Conservation (phyloP, 2,113 vertebrate species). For the Ginglymostoma cirratum region DNA sequence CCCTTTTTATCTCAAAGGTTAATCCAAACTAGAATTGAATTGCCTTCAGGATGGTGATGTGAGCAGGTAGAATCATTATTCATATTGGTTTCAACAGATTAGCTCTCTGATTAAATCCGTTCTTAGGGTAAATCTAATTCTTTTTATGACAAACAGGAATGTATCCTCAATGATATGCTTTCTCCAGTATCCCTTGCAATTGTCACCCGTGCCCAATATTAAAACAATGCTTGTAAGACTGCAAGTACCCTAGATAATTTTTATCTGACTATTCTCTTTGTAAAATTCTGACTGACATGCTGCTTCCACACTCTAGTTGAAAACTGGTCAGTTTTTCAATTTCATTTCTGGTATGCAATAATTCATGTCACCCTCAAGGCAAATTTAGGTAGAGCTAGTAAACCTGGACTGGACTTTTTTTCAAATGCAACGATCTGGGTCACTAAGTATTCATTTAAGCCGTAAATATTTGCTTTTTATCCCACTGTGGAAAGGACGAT, state of each 20-base stretch:
- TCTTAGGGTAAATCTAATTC: background rate
- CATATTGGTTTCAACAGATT: background rate
- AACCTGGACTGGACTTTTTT: background rate
- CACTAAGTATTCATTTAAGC: background rate
- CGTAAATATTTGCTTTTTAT: background rate
- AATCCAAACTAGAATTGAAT: slow-evolving; percentile 1
- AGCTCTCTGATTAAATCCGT: background rate
- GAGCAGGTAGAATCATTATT: background rate
- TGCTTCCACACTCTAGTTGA: background rate
- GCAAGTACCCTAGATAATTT: background rate
- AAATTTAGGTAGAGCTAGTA: background rate
- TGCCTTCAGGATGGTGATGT: background rate
- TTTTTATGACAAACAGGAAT: background rate
- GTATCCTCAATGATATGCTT: background rate
- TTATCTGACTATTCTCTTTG: background rate
- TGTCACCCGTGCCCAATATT: background rate
- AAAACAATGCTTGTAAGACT: background rate
- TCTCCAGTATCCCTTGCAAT: background rate
- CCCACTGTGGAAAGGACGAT: background rate
- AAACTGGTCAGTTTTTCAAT: background rate
- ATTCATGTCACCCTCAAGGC: background rate
- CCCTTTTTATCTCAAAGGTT: background rate
- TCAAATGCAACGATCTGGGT: background rate
- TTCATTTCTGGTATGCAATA: background rate
- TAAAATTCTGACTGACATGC: background rate